A percentile compares a stretch with the other conserved stretches of the same genome.
Conservation (phyloP, 2,797 vertebrate genomes). For the Astyanax mexicanus region DNA sequence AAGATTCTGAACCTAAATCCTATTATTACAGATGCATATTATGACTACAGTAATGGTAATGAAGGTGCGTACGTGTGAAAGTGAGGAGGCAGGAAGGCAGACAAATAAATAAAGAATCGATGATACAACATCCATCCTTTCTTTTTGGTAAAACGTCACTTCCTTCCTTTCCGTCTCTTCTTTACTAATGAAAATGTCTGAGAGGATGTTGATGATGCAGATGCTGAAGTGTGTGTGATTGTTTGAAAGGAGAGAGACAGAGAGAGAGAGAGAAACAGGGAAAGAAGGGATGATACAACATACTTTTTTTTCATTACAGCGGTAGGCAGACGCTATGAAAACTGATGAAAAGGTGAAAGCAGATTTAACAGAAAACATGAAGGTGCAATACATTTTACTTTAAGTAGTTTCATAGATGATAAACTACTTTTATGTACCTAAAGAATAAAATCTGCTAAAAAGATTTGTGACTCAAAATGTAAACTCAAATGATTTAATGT, state of each 20-base stretch:
- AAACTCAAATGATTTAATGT: too few species aligned
- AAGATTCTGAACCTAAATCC: too few species aligned
- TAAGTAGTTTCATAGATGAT: too few species aligned
- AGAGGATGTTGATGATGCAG: not conserved
- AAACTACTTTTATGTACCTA: too few species aligned
- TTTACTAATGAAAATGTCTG: constrained; percentile 2
- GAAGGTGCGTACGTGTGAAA: not conserved
- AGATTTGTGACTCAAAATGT: too few species aligned
- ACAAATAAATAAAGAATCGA: not conserved
- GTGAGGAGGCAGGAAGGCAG: constrained; percentile 17
- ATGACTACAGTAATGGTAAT: not conserved
- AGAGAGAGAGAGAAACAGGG: too few species aligned
- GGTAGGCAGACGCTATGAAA: too few species aligned
- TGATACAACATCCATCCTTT: constrained; percentile 46
- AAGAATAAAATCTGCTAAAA: too few species aligned
- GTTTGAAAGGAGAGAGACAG: not conserved
- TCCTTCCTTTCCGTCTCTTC: constrained; percentile 51
- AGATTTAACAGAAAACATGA: too few species aligned
- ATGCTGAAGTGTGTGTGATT: not conserved
- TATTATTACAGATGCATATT: not conserved
- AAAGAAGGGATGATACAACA: not conserved
- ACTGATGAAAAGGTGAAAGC: too few species aligned
- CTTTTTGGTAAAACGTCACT: constrained; percentile 44
- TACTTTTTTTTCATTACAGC: too few species aligned
- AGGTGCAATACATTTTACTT: too few species aligned